Conservation (phyloP, 2,888 invertebrate genomes). For the Drosophila formosana region DNA sequence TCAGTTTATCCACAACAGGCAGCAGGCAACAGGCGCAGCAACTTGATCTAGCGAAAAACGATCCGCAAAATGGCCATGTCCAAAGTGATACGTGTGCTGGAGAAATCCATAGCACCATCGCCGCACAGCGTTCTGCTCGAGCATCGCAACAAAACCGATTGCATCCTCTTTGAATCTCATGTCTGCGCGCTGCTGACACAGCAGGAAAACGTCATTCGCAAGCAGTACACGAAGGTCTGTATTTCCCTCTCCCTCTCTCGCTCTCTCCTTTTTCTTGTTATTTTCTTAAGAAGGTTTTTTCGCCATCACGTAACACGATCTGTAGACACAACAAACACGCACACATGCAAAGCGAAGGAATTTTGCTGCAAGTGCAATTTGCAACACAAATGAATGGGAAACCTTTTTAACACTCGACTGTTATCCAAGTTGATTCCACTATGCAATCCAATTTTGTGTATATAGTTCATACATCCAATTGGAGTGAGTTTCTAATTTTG, state of each 20-base stretch:
- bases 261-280: neutral
- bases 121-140: slow-evolving; percentile 96
- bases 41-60: slow-evolving; percentile 15
- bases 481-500: neutral
- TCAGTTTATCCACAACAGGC: slow-evolving; percentile 34
- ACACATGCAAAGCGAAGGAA: neutral
- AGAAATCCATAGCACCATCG: slow-evolving; percentile 93
- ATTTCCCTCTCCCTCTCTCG: neutral
- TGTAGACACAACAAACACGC: neutral
- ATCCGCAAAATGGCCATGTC: slow-evolving; percentile 93
- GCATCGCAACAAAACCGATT: slow-evolving; percentile 93
- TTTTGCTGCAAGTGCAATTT: neutral
- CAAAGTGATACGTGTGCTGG: slow-evolving; percentile 95
- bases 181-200: slow-evolving; percentile 90
- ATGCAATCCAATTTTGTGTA: too few relatives aligned
- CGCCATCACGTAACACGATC: slow-evolving; percentile 8
- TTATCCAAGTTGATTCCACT: neutral
- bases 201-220: slow-evolving; percentile 95
- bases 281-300: neutral
- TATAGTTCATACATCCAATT: neutral
- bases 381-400: neutral
- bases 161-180: slow-evolving; percentile 96
- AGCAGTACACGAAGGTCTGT: slow-evolving; percentile 93
- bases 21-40: neutral
- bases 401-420: neutral